Base-by-base conservation (phyloP, 2,113 vertebrate species). In the Podarcis raffonei region DNA sequence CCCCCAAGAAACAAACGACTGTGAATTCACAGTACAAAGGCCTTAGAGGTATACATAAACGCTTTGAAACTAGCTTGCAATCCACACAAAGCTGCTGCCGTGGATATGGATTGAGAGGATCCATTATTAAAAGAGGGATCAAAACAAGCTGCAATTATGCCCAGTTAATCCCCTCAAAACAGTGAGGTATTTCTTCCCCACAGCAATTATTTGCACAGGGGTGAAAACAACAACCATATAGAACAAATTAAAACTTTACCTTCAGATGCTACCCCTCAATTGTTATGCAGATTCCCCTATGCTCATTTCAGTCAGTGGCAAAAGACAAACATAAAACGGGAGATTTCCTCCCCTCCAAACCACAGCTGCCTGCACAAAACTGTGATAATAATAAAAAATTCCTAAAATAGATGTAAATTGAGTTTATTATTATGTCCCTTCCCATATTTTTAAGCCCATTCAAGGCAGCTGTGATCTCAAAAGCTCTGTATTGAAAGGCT, bases 241-340 rank as follows among this genome's bases (percentile, higher is more conserved):
- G 95, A 93, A 94, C 95, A 95, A 97, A 97, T 97, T 96, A 97
- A 96, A 97, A 97, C 96, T 96, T 95, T 94, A 92, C 95, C 94
- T 95, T 97, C 96, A 96, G 97, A 96, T 95, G 96, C 87, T 96
- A 75, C 96, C 96, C 48, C 71, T 95, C 94, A 81, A 94, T 95
- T 96, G 93, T 96, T 27, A 96, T 96, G 97, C 94, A 96, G 94
- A 96, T 96, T 93, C 74, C 81, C 75, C 77, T 89, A 30, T 53
- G 57, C 35, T 16, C 86, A 48, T 75, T 53, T 66, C 80, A 2
- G 32, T 88, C 91, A 86, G 79, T 68, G 92, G 59, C 81, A 87
- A 90, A 42, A 92, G 83, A 81, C 89, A 88, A 79, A 87, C 35
- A 11, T 6, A 12, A 92, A 79, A 83, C 90, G 87, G 53, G 3